Percentiles rank a stretch among this genome's conserved stretches.
phyloP scores from a whole-genome alignment of 2,113 vertebrate species.

The Siniperca knerii region DNA sequence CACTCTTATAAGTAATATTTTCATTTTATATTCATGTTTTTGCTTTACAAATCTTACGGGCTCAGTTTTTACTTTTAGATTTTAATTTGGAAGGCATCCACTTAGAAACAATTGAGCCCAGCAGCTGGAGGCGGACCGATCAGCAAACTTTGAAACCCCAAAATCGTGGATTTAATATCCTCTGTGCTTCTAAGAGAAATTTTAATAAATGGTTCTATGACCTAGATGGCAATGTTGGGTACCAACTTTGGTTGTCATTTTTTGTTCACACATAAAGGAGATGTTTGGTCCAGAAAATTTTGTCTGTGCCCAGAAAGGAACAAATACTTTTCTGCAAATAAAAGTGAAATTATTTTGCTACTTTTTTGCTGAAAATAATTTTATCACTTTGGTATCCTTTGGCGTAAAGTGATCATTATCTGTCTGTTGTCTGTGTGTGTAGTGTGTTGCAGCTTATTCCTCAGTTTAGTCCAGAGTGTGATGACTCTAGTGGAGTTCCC shows the following conservation, averaged over 20 bases:
- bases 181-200: neutral
- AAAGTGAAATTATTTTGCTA: neutral
- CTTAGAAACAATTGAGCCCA: neutral
- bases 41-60: neutral
- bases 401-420: neutral
- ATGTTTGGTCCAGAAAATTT: neutral
- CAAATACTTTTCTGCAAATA: neutral
- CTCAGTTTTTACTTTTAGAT: neutral
- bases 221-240: neutral
- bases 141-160: too few species aligned
- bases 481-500: slow-evolving; percentile 49
- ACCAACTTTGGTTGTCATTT: neutral
- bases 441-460: slow-evolving; percentile 82
- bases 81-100: neutral
- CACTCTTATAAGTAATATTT: neutral
- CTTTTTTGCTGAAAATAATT: neutral
- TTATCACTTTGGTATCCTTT: neutral
- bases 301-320: neutral
- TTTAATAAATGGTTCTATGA: neutral
- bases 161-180: too few species aligned
- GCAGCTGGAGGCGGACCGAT: neutral
- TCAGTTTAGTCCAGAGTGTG: slow-evolving; percentile 66
- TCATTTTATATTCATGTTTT: neutral
- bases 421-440: neutral
- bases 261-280: neutral